Evolutionary conservation across 1,140 invertebrate species (phyloP).

Genomic region (Sminthurinus signatus): DNA sequence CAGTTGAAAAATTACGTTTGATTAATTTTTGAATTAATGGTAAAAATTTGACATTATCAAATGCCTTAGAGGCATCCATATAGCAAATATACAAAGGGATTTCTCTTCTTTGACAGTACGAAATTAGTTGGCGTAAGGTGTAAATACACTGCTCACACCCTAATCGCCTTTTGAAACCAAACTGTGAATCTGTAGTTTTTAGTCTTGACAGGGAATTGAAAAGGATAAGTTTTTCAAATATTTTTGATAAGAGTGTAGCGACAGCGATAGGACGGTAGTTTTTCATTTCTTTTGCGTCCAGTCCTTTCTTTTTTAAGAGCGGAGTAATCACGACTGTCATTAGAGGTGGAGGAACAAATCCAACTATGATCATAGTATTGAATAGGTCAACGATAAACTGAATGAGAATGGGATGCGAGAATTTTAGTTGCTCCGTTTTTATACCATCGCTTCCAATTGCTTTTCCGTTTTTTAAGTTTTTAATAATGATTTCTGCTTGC

Average conservation of each 20-base stretch:
- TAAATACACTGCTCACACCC: background rate
- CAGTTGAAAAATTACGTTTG: background rate
- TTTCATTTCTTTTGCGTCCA: background rate
- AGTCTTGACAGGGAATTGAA: background rate
- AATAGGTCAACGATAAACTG: no score
- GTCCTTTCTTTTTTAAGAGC: no score
- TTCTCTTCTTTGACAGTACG: background rate
- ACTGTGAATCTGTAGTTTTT: background rate
- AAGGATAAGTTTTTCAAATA: background rate
- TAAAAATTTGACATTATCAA: background rate
- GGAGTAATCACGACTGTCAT: no score
- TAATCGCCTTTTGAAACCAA: constrained; percentile 8
- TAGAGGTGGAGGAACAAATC: no score
- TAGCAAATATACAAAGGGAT: constrained; percentile 9
- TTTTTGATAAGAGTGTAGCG: background rate
- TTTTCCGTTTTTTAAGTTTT: no score
- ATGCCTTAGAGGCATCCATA: constrained; percentile 10
- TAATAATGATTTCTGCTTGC: no score
- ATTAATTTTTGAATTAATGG: constrained; percentile 2
- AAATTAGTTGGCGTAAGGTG: background rate
- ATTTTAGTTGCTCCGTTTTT: no score
- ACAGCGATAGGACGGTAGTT: constrained; percentile 15
- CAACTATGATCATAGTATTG: no score
- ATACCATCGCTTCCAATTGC: no score
- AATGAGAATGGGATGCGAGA: no score